These are phyloP conservation scores for Lindbergichthys nudifrons DNA, from an alignment of 2,797 vertebrate genomes.

Conservation along the genomic window DNA sequence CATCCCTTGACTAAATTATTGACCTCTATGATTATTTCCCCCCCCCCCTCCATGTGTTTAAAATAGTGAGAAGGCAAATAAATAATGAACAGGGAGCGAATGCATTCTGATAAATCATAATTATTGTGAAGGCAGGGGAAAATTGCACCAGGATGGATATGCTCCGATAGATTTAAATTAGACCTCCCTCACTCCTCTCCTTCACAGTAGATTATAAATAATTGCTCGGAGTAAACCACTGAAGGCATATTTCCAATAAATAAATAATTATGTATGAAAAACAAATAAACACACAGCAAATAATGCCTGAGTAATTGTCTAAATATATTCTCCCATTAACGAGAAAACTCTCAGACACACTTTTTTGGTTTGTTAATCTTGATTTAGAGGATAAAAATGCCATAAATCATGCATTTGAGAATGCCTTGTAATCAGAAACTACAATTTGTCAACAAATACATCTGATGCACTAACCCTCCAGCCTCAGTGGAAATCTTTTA, in stretches of 20 bases:
- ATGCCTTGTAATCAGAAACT: slow-evolving; percentile 60
- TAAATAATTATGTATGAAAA: slow-evolving; percentile 43
- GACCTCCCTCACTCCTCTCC: slow-evolving; percentile 64
- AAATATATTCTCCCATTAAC: slow-evolving; percentile 34
- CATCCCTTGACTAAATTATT: slow-evolving; percentile 23
- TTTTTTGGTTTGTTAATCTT: slow-evolving; percentile 23
- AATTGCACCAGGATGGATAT: slow-evolving; percentile 72
- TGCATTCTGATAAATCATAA: slow-evolving; percentile 77
- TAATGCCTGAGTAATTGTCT: slow-evolving; percentile 38
- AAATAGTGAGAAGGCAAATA: slow-evolving; percentile 26
- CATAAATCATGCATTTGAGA: slow-evolving; percentile 31
- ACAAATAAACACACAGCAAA: slow-evolving; percentile 33
- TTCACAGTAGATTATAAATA: slow-evolving; percentile 74
- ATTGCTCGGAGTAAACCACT: slow-evolving; percentile 59
- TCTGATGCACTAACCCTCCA: slow-evolving; percentile 35
- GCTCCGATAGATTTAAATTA: slow-evolving; percentile 72
- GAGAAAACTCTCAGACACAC: slow-evolving; percentile 27
- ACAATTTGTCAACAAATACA: slow-evolving; percentile 46
- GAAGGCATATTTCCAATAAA: slow-evolving; percentile 56
- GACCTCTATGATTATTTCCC: slow-evolving; percentile 10
- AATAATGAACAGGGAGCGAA: slow-evolving; percentile 65
- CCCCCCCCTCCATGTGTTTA: slow-evolving; percentile 13
- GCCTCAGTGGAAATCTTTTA: slow-evolving; percentile 27
- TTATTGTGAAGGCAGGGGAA: slow-evolving; percentile 73
- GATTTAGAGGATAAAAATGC: not conserved